Evolutionary conservation across 1,140 invertebrate species (phyloP), one percentile per base, ranked within the genome.

Genomic region (Drosophila sp.): DNA sequence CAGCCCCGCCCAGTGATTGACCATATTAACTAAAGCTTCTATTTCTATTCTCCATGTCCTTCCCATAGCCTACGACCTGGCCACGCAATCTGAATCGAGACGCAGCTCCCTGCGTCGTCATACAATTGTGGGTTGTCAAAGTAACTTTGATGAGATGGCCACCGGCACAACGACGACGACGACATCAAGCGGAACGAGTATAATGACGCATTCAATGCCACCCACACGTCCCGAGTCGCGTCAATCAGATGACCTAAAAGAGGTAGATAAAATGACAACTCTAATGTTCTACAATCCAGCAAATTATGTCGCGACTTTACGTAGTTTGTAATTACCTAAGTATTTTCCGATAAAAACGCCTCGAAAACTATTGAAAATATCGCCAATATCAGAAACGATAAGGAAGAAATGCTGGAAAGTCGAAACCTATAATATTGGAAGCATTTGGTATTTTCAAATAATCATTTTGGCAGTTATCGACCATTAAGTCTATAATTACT

Each of bases 31-130:
- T 76, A 30, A 71, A 56, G 38, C 25, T 60, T 8, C 38, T 33
- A 10, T 65, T 17, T 63, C 50, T 62, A 30, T 25, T 50, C 47
- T 55, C 5, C 61, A 5, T 65, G 5, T 68, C 32, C 60, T 55
- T 54, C 27, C 25, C 41, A 25, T 50, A 95, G 96, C 96, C 60
- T 97, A 96, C 83, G 96, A 97, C 92, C 92, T 97, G 90, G 96
- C 96, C 60, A 96, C 95, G 11, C 96, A 96, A 79, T 96, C 95
- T 90, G 95, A 95, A 62, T 95, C 95, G 41, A 93, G 95, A 62
- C 93, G 95, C 41, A 94, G 94, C 25, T 95, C 94, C 3, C 93
- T 94, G 85, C 93, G 95, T n/a, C 94, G 96, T 38, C 96, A 96
- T 90, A 95, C 96, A 1, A 94, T 96, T 10, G 94, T 93, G 6